Conservation (phyloP, 2,113 vertebrate genomes). For the Panurus biarmicus region DNA sequence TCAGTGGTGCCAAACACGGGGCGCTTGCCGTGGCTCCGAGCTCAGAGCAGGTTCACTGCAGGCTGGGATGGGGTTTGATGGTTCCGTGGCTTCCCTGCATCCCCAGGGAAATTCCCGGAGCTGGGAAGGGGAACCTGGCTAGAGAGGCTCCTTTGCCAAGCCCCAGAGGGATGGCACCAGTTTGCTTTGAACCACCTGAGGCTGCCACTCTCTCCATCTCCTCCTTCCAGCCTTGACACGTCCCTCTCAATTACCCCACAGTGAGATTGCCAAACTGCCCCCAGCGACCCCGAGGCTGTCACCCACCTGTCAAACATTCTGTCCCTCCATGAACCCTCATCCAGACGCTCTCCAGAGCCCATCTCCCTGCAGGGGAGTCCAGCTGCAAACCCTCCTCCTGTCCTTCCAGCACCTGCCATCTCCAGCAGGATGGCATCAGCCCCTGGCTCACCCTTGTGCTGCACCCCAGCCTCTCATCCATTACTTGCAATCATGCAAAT, state of each 20-base stretch:
- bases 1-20: not conserved
- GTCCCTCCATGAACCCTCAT: not conserved
- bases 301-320: not conserved
- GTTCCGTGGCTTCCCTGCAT: not conserved
- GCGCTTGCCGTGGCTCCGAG: no score
- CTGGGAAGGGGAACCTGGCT: not conserved
- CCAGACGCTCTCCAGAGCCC: not conserved
- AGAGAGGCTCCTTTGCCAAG: not conserved
- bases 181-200: not conserved
- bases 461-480: not conserved
- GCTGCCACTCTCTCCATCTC: not conserved
- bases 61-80: rapidly evolving
- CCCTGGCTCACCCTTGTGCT: not conserved
- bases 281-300: not conserved
- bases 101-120: not conserved
- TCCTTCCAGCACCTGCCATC: not conserved
- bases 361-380: not conserved
- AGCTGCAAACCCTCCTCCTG: not conserved
- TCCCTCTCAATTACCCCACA: not conserved
- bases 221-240: not conserved
- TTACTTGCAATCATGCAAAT: not conserved
- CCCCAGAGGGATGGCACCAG: not conserved
- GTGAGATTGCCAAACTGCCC: not conserved
- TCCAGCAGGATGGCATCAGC: not conserved
- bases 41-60: not conserved